Evolutionary conservation across 2,888 invertebrate species (phyloP), one percentile per base, ranked within the genome.

Genomic region (Drosophila neoperkinsi): DNA sequence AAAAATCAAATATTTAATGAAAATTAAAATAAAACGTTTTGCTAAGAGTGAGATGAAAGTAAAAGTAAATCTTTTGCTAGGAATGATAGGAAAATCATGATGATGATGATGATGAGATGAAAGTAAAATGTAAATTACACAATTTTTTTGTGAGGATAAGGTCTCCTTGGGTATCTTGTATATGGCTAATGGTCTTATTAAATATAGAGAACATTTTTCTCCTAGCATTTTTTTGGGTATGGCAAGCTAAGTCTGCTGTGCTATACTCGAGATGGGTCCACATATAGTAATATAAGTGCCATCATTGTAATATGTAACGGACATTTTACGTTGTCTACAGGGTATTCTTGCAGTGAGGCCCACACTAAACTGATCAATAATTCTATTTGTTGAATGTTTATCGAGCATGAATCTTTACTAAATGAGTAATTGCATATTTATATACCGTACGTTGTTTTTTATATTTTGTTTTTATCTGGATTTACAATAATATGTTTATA

Each of bases 381-480:
- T 57, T 41, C 5, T 10, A 43, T 30, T 56, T 30, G 21, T 57
- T 21, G 7, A 41, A 10, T 57, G 30, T 41, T 56, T 57, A 57
- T 57, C 16, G n/a, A 43, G 30, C 13, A 4, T 21, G 30, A 57
- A 57, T 57, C 30, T 41, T 21, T 30, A 43, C n/a, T 10, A 30
- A 52, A 57, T 41, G 41, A 31, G 30, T 57, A 57, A 57, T 43
- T 41, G 30, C 57, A 43, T 57, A 57, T 57, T 57, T 41, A 30
- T 57, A 41, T 21, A 21, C 16, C 30, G n/a, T 6, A 16, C 9
- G n/a, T 3, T 13, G n/a, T 30, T 30, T 41, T 16, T 30, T 56
- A 13, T 16, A 38, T 25, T 34, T 34, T 21, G n/a, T 21, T 33
- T 56, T n/a, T 38, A 18, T 38, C 56, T 31, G 21, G 41, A 43